phyloP scores from a whole-genome alignment of 1,140 invertebrate species.

The Hestina assimilis region DNA sequence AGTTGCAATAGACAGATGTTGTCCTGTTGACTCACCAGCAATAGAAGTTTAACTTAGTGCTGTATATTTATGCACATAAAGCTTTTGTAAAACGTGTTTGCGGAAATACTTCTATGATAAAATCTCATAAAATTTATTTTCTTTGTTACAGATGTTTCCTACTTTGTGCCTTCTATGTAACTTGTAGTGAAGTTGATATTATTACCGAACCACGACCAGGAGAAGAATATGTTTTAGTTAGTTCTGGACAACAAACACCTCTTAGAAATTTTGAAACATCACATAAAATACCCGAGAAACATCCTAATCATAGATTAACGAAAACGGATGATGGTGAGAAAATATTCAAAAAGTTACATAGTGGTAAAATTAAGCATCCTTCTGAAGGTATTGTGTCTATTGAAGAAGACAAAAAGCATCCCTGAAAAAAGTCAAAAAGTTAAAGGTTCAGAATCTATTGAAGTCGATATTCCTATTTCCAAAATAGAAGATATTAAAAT shows the following conservation, averaged over 20 bases:
- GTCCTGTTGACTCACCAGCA: slow-evolving; percentile 48
- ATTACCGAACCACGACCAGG: slow-evolving; percentile 78
- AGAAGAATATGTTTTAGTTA: slow-evolving; percentile 78
- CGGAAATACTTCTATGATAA: slow-evolving; percentile 38
- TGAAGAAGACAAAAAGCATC: slow-evolving; percentile 67
- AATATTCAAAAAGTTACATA: slow-evolving; percentile 56
- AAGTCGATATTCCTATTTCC: slow-evolving; percentile 71
- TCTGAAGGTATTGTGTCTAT: slow-evolving; percentile 71
- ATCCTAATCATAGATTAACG: slow-evolving; percentile 53
- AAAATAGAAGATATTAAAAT: slow-evolving; percentile 75
- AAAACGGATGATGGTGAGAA: slow-evolving; percentile 54
- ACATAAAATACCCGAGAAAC: slow-evolving; percentile 75
- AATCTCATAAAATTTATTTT: slow-evolving; percentile 35
- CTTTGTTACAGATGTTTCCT: slow-evolving; percentile 73
- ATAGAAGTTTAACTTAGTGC: too few species aligned
- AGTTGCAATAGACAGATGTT: slow-evolving; percentile 47
- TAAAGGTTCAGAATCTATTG: slow-evolving; percentile 65
- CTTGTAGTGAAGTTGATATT: slow-evolving; percentile 69
- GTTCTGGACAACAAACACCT: slow-evolving; percentile 68
- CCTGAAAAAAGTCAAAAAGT: slow-evolving; percentile 61
- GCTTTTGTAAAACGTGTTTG: too few species aligned
- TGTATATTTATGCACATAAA: too few species aligned
- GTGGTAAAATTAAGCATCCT: slow-evolving; percentile 53
- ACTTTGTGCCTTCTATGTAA: slow-evolving; percentile 48
- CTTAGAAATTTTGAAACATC: slow-evolving; percentile 70